Evolutionary conservation across 2,888 invertebrate species (phyloP).

Genomic region (Timema podura): DNA sequence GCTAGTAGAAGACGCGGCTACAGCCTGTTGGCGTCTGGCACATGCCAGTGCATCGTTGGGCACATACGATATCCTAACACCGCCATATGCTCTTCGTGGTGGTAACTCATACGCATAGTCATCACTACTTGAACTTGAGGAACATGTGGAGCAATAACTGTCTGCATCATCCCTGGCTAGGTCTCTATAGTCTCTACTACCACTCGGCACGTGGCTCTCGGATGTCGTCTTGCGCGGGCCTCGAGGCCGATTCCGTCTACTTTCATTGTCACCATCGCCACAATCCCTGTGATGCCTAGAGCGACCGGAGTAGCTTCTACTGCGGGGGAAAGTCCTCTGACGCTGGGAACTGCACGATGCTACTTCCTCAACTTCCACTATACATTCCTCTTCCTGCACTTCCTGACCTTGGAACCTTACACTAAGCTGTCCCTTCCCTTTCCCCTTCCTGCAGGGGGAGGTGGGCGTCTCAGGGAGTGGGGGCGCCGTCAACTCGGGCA

Average conservation of each 20-base stretch:
- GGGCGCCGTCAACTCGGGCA: slow-evolving; percentile 56
- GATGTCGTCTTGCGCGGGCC: slow-evolving; percentile 42
- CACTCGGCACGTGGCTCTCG: slow-evolving; percentile 45
- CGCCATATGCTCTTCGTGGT: slow-evolving; percentile 77
- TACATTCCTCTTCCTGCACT: slow-evolving; percentile 7
- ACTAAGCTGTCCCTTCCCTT: slow-evolving; percentile 45
- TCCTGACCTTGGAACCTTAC: slow-evolving; percentile 51
- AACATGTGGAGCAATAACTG: slow-evolving; percentile 85
- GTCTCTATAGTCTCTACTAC: slow-evolving; percentile 43
- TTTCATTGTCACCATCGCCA: slow-evolving; percentile 41
- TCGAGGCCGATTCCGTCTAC: slow-evolving; percentile 47
- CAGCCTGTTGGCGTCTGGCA: slow-evolving; percentile 61
- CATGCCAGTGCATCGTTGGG: slow-evolving; percentile 87
- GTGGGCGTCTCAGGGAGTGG: slow-evolving; percentile 40
- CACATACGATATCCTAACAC: slow-evolving; percentile 87
- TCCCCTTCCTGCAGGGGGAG: slow-evolving; percentile 47
- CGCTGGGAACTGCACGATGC: slow-evolving; percentile 19
- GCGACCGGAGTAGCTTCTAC: slow-evolving; percentile 34
- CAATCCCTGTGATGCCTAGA: slow-evolving; percentile 19
- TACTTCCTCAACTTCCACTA: slow-evolving; percentile 20
- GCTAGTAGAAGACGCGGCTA: slow-evolving; percentile 43
- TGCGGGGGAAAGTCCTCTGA: slow-evolving; percentile 32
- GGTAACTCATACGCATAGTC: slow-evolving; percentile 84
- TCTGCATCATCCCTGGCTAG: slow-evolving; percentile 61
- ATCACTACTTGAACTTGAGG: slow-evolving; percentile 66